Evolutionary conservation across 2,113 vertebrate genomes (phyloP), one percentile per base, ranked within the genome.

Genomic region (Phaethon lepturus): DNA sequence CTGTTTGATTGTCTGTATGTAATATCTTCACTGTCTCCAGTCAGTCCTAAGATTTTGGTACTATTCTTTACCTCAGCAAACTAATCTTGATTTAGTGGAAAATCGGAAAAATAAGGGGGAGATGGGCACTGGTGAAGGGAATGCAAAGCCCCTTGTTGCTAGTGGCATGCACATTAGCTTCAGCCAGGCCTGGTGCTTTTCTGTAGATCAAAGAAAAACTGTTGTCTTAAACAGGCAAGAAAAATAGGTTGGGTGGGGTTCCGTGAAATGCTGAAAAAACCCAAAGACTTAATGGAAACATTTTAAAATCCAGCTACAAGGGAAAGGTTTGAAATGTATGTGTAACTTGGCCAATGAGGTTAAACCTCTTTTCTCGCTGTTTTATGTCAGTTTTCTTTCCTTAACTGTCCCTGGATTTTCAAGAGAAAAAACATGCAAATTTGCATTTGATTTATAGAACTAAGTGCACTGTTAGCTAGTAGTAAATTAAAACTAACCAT

Each of bases 201-300:
- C 93, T 85, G 80, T 63, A 95, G 89, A 96, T 97, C 95, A 95
- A 96, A 97, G 95, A 62, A 93, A 77, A 96, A 74, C 66, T 80
- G 72, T 92, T 96, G 94, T 90, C 95, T 97, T 79, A 93, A 97
- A 72, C 94, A 93, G 92, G 92, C 86, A 96, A 93, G 94, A 97
- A 96, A 96, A 95, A 90, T 95, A 90, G 93, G 66, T 95, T 75
- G 64, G 73, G 91, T 95, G 84, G 73, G 52, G 85, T 95, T 86
- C 74, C 95, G 87, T 91, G 95, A 93, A 96, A 95, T 74, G 66
- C 73, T 96, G 84, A 96, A 86, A 94, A 95, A 95, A 59, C 23
- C 35, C 82, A 91, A 77, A 79, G 88, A 86, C 91, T 79, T 97
- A 97, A 94, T 84, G 86, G 95, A 96, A 95, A 91, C 94, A 89